These are phyloP conservation scores for Falco cherrug DNA, from an alignment of 2,797 vertebrate species.

Conservation along the genomic window DNA sequence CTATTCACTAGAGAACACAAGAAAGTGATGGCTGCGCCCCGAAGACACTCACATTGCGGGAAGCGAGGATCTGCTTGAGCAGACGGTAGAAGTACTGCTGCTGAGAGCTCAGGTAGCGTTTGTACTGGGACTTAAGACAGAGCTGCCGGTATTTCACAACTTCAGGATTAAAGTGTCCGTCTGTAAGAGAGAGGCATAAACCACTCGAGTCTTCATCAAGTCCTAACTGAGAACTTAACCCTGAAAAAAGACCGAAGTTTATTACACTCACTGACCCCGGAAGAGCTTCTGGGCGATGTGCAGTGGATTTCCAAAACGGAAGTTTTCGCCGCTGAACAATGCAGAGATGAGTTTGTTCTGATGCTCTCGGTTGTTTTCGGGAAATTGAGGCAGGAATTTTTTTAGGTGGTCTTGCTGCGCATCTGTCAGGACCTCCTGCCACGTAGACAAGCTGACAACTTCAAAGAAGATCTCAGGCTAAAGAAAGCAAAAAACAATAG, in stretches of 20 bases:
- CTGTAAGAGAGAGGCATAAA: constrained; percentile 69
- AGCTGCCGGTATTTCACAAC: constrained; percentile 96
- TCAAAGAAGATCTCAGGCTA: constrained; percentile 96
- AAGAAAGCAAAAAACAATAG: neutral
- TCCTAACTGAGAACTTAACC: neutral
- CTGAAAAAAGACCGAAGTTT: fast-evolving
- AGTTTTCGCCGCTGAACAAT: constrained; percentile 88
- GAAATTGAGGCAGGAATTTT: constrained; percentile 90
- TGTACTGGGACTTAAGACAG: constrained; percentile 93
- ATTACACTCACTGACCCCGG: constrained; percentile 78
- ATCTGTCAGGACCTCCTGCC: constrained; percentile 90
- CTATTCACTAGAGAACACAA: neutral
- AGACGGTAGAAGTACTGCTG: constrained; percentile 97
- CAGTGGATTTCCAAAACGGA: constrained; percentile 93
- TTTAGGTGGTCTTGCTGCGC: constrained; percentile 89
- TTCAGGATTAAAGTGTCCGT: constrained; percentile 96
- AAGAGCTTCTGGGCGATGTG: constrained; percentile 95
- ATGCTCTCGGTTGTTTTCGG: constrained; percentile 81
- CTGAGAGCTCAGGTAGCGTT: constrained; percentile 87
- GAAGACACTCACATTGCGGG: constrained; percentile 85
- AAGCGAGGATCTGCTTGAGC: constrained; percentile 93
- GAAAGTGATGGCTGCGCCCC: fast-evolving
- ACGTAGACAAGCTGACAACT: constrained; percentile 91
- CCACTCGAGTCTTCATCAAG: neutral
- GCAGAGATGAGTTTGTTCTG: constrained; percentile 84